Base-by-base conservation (phyloP, 37 sponge, comb jelly and placozoan genomes). In the Ianthella basta region DNA sequence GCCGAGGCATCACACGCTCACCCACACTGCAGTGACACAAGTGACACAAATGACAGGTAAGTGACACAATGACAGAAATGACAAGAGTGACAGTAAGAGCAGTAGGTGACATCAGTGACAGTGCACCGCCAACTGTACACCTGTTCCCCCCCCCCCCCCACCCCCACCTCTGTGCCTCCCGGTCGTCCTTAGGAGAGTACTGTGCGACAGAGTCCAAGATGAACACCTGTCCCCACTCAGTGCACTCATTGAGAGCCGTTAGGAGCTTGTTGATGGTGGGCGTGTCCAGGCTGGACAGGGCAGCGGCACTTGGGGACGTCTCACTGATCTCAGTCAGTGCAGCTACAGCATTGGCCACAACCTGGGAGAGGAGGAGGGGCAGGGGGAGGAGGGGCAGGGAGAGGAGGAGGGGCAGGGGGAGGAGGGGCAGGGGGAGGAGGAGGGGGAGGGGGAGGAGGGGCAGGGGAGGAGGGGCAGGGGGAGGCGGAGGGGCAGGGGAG, bases 201-300 rank as follows among this genome's bases (percentile, higher is more conserved):
- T 55, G 23, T 23, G 91, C 87, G 36, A 98, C 82, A 13, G 97
- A 89, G 89, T 98, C 99, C 66, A 98, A 79, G 59, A 98, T 98
- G 93, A 98, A 98, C 25, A 98, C 92, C 68, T 98, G 99, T 16
- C 99, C 99, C 99, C 99, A 98, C 84, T 98, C 99, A 0, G 99
- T 96, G 84, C 99, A 98, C 93, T 98, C 99, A 66, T 98, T 98
- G 15, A 98, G 92, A 15, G 99, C 97, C n/a, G 99, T 96, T 69
- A 98, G 88, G 69, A 98, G 92, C 88, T 98, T 98, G 91, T 95
- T 98, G 60, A 98, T 89, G 35, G 96, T 92, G 63, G 94, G 72
- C 12, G 93, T 87, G 89, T 94, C 95, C 69, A 98, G 89, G 70
- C 92, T 91, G 36, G 91, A 87, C 59, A 93, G 90, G 32, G 82